phyloP scores from a whole-genome alignment of 30 jellyfish, hydroid and myxozoan genomes.

The Aurelia aurita region DNA sequence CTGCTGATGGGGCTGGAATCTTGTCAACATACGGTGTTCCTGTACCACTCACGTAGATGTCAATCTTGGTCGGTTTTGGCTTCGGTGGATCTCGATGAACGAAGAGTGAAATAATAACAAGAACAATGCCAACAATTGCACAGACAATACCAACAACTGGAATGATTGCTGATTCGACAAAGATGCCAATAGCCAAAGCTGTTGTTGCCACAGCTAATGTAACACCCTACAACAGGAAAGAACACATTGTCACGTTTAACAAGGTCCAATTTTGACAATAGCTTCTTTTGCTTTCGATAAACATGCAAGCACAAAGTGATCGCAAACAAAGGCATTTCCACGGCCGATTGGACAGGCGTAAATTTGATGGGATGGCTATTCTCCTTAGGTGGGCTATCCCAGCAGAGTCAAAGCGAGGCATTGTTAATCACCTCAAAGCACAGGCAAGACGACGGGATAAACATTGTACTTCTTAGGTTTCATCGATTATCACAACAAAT shows the following conservation, averaged over 20 bases:
- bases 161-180: conserved; percentile 50
- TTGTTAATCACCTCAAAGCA: too few relatives aligned
- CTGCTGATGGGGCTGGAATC: conserved; percentile 34
- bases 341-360: too few relatives aligned
- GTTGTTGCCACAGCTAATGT: conserved; percentile 66
- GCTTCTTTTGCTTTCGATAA: too few relatives aligned
- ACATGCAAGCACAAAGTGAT: too few relatives aligned
- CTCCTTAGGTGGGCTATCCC: too few relatives aligned
- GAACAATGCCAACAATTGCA: conserved; percentile 59
- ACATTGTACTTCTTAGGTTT: too few relatives aligned
- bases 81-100: conserved; percentile 68
- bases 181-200: conserved; percentile 47
- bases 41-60: conserved; percentile 35
- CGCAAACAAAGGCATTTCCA: too few relatives aligned
- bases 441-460: too few relatives aligned
- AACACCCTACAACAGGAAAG: conserved; percentile 23
- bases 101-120: conserved; percentile 57
- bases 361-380: too few relatives aligned
- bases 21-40: conserved; percentile 38
- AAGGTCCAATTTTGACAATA: too few relatives aligned
- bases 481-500: too few relatives aligned
- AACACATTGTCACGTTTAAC: background rate
- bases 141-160: conserved; percentile 73
- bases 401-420: too few relatives aligned
- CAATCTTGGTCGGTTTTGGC: conserved; percentile 73